These are phyloP conservation scores for Momotus momota DNA, from an alignment of 2,797 vertebrate genomes.

Conservation along the genomic window DNA sequence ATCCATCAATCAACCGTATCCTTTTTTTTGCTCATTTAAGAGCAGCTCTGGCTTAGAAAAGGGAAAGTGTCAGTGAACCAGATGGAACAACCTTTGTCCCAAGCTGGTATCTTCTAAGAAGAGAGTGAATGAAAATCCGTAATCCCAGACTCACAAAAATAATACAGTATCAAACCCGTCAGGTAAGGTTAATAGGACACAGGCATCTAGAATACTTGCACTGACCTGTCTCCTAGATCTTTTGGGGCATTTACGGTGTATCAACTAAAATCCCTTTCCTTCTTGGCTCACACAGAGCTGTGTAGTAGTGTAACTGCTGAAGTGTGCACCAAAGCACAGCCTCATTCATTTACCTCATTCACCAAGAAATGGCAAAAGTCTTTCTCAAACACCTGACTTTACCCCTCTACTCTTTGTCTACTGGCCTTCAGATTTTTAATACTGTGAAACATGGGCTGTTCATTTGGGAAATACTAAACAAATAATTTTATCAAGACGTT, in stretches of 20 bases:
- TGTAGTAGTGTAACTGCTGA: not conserved
- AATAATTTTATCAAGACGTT: not conserved
- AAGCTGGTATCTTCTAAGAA: not conserved
- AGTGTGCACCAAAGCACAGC: not conserved
- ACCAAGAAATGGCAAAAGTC: not conserved
- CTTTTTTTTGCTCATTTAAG: not conserved
- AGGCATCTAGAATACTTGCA: not conserved
- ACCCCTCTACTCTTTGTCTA: not conserved
- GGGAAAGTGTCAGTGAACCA: not conserved
- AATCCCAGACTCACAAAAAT: not conserved
- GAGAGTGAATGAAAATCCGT: not conserved
- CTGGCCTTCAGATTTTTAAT: not conserved
- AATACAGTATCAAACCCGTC: accelerated
- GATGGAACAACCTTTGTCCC: not conserved
- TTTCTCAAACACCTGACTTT: not conserved
- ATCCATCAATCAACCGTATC: not conserved
- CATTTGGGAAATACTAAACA: not conserved
- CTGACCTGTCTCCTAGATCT: no score
- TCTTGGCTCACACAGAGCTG: not conserved
- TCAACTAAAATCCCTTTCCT: not conserved
- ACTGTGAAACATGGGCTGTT: not conserved
- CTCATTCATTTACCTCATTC: not conserved
- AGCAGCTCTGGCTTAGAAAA: not conserved
- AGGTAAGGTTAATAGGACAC: not conserved
- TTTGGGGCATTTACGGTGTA: not conserved